Evolutionary conservation across 2,797 vertebrate genomes (phyloP).

Genomic region (Peromyscus attwateri): DNA sequence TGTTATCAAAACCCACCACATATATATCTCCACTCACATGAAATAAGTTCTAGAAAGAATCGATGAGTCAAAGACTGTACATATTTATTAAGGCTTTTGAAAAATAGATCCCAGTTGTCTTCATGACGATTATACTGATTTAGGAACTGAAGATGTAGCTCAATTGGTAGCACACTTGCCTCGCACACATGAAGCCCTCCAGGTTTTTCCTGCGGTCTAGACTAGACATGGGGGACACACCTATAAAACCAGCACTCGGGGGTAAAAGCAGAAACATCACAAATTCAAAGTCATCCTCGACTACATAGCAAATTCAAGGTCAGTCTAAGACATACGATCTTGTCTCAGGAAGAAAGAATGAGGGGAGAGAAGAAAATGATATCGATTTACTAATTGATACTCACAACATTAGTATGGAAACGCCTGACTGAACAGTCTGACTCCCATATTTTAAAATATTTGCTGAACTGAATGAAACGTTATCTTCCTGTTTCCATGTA

Average conservation of each 20-base stretch:
- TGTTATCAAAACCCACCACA: neutral
- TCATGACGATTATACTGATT: neutral
- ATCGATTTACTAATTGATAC: neutral
- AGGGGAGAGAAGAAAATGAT: neutral
- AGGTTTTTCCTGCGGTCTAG: neutral
- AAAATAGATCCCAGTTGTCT: neutral
- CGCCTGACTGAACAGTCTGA: neutral
- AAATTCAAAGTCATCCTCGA: neutral
- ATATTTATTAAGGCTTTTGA: neutral
- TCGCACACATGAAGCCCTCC: neutral
- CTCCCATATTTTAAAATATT: neutral
- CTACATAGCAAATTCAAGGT: neutral
- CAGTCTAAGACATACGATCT: neutral
- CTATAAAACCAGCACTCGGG: neutral
- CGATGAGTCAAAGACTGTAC: neutral
- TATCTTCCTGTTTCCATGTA: neutral
- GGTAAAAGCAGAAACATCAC: too few relatives aligned
- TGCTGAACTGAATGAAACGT: neutral
- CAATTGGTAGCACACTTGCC: neutral
- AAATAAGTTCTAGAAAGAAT: conserved; percentile 44
- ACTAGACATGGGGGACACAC: neutral
- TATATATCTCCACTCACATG: neutral
- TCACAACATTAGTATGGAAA: neutral
- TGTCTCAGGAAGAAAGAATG: neutral
- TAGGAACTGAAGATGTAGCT: neutral